Evolutionary conservation across 2,888 invertebrate species (phyloP).

Genomic region (Ophion ellenae): DNA sequence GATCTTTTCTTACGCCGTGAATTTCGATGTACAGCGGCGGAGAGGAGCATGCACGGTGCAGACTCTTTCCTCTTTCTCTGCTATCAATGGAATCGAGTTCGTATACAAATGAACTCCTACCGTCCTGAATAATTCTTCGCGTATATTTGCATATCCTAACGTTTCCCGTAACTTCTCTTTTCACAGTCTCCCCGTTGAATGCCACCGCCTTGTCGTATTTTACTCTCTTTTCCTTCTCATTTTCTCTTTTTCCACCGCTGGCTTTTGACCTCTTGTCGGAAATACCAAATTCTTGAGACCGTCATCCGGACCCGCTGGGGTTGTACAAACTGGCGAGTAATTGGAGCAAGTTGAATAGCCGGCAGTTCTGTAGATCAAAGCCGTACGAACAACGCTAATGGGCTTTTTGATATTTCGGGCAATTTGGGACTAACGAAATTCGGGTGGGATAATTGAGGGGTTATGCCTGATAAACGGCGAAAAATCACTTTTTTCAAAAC

Average conservation of each 20-base stretch:
- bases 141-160: conserved; percentile 47
- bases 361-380: not conserved
- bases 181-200: conserved; percentile 22
- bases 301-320: not conserved
- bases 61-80: not conserved
- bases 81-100: conserved; percentile 27
- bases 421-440: too few species aligned
- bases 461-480: too few species aligned
- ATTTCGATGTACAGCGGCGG: not conserved
- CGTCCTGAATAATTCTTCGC: conserved; percentile 36
- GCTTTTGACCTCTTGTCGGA: not conserved
- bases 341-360: not conserved
- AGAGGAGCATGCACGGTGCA: not conserved
- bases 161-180: conserved; percentile 25
- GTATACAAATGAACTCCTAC: conserved; percentile 35
- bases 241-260: not conserved
- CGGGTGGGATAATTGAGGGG: too few species aligned
- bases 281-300: not conserved
- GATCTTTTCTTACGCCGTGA: not conserved
- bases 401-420: not conserved
- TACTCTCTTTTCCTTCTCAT: not conserved
- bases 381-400: not conserved
- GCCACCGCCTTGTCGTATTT: conserved; percentile 14
- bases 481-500: too few species aligned
- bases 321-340: not conserved